phyloP scores from a whole-genome alignment of 64 coral and sea anemone species.

The Montipora capricornis region DNA sequence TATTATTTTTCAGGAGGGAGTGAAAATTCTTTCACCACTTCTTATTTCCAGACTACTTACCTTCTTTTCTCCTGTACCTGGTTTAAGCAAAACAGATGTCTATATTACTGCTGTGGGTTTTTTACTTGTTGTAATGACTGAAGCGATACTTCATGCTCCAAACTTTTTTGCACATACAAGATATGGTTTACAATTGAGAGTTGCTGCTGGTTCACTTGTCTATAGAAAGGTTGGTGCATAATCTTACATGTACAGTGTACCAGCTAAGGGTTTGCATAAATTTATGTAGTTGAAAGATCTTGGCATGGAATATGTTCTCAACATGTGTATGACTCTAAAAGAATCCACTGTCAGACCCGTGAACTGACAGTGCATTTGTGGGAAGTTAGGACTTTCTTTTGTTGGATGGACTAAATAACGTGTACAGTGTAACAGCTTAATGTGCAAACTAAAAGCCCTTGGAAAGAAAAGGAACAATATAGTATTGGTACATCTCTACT shows the following conservation, averaged over 20 bases:
- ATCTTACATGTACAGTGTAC: background rate
- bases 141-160: slow-evolving; percentile 69
- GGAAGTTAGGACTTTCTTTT: too few relatives aligned
- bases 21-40: slow-evolving; percentile 60
- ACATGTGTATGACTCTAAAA: too few relatives aligned
- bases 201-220: slow-evolving; percentile 72
- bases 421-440: too few relatives aligned
- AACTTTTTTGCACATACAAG: slow-evolving; percentile 77
- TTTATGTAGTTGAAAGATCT: too few relatives aligned
- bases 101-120: slow-evolving; percentile 56
- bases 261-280: too few relatives aligned
- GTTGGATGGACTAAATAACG: too few relatives aligned
- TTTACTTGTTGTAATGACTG: slow-evolving; percentile 7
- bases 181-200: slow-evolving; percentile 76
- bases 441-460: too few relatives aligned
- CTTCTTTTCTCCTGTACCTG: slow-evolving; percentile 76
- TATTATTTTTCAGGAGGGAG: slow-evolving; percentile 55
- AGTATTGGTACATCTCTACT: too few relatives aligned
- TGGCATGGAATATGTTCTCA: too few relatives aligned
- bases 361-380: too few relatives aligned
- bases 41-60: slow-evolving; percentile 88
- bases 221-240: slow-evolving; percentile 89
- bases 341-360: too few relatives aligned
- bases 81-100: slow-evolving; percentile 56
- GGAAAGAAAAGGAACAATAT: too few relatives aligned